Evolutionary conservation across 2,888 invertebrate genomes (phyloP).

Genomic region (Bedellia somnulentella): DNA sequence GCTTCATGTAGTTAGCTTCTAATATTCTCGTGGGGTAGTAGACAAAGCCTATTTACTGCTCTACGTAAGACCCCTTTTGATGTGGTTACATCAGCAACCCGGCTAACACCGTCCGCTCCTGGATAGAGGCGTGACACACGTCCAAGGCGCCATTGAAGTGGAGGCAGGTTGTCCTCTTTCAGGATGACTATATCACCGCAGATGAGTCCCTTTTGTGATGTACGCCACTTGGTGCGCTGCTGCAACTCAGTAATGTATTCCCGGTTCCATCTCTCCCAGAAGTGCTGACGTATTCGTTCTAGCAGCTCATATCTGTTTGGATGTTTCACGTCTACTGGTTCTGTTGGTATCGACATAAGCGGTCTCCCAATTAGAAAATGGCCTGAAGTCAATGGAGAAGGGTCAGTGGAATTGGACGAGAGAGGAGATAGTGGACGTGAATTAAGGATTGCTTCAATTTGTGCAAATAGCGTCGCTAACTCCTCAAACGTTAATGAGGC

Average conservation of each 20-base stretch:
- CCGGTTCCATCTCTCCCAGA: neutral
- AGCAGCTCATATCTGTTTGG: neutral
- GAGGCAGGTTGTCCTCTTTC: neutral
- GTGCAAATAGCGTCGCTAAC: neutral
- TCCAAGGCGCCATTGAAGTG: too few relatives aligned
- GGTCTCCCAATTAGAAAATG: constrained; percentile 16
- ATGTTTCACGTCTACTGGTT: neutral
- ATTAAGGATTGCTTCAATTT: too few relatives aligned
- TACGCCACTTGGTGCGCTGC: neutral
- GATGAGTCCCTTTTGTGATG: neutral
- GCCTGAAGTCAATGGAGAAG: constrained; percentile 5
- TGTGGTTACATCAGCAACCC: too few relatives aligned
- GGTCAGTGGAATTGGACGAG: neutral
- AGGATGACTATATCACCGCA: neutral
- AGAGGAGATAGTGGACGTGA: too few relatives aligned
- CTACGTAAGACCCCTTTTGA: too few relatives aligned
- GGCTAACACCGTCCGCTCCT: too few relatives aligned
- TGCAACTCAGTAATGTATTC: neutral
- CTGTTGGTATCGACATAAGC: neutral
- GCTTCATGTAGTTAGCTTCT: too few relatives aligned
- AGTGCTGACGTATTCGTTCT: neutral
- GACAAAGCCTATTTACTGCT: too few relatives aligned
- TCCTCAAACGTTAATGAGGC: neutral
- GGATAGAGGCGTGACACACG: too few relatives aligned
- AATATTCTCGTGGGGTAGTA: too few relatives aligned